Conservation (phyloP, 1,140 invertebrate genomes). For the Trichonephila clavipes region DNA sequence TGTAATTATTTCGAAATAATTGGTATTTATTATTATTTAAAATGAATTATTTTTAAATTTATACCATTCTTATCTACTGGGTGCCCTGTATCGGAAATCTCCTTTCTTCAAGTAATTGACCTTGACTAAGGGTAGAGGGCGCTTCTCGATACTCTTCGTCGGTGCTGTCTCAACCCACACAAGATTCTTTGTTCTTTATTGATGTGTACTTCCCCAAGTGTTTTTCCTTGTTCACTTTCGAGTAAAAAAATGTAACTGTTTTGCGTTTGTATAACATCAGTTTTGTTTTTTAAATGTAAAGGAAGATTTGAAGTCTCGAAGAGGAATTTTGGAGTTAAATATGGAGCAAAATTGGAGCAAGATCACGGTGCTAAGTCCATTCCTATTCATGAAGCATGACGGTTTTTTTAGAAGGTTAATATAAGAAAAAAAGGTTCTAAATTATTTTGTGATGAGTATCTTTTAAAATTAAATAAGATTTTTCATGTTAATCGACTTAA, state of each 20-base stretch:
- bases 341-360: constrained; percentile 34
- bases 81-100: neutral
- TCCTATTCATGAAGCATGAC: no score
- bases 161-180: constrained; percentile 15
- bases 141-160: constrained; percentile 1
- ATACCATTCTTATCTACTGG: neutral
- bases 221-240: constrained; percentile 26
- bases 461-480: no score
- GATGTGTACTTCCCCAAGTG: constrained; percentile 34
- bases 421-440: no score
- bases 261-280: constrained; percentile 16
- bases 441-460: no score
- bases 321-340: neutral
- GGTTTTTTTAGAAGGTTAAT: no score
- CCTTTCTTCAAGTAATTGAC: constrained; percentile 36
- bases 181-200: constrained; percentile 46
- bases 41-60: neutral
- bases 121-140: neutral
- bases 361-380: constrained; percentile 29
- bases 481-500: no score
- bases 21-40: neutral
- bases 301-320: neutral
- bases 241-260: constrained; percentile 44
- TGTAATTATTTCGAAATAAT: neutral
- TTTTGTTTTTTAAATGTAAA: constrained; percentile 27